Base-by-base conservation (phyloP, 2,113 vertebrate species). In the Piliocolobus tephrosceles region DNA sequence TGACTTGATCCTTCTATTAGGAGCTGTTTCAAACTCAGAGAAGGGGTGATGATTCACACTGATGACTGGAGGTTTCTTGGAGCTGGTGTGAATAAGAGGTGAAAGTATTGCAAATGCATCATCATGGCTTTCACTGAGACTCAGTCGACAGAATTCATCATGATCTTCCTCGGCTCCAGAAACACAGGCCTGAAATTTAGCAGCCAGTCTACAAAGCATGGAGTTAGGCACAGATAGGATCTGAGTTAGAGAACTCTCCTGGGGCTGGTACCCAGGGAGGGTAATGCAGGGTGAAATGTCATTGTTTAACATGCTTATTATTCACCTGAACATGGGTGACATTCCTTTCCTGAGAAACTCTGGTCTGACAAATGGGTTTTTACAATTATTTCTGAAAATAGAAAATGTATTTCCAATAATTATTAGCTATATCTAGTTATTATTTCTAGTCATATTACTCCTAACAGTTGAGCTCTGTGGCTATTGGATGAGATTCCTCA, bases 181-280 rank as follows among this genome's bases (percentile, higher is more conserved):
- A 47, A 79, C 27, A 3, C 0, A 2, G 13, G 3, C 25, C 20
- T 5, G 1, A 22, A 50, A 16, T 7, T 14, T 38, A 57, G 68
- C 35, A 18, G 23, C 38, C 6, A 2, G 22, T 52, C 18, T 18
- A 3, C n/a, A 52, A 23, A 10, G 11, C 13, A 4, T 14, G 9
- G 11, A 23, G 11, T 0, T 2, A n/a, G 72, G 50, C 25, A 1
- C 3, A 1, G 25, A 2, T 32, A 80, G 20, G 3, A 17, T 47
- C 23, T 38, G 38, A 10, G 0, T 43, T 30, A 12, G 27, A 64
- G 27, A 20, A 8, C 4, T 25, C 40, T 32, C 25, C 3, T 22
- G 3, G 1, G 20, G 58, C 80, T 58, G 58, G 47, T 13, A 84
- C 32, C 23, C 12, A 4, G 1, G 32, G 40, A 40, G 18, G 32